Percentiles rank a stretch among this genome's conserved stretches.
phyloP scores from a whole-genome alignment of 2,888 invertebrate genomes.

The Cantharis flavilabris region DNA sequence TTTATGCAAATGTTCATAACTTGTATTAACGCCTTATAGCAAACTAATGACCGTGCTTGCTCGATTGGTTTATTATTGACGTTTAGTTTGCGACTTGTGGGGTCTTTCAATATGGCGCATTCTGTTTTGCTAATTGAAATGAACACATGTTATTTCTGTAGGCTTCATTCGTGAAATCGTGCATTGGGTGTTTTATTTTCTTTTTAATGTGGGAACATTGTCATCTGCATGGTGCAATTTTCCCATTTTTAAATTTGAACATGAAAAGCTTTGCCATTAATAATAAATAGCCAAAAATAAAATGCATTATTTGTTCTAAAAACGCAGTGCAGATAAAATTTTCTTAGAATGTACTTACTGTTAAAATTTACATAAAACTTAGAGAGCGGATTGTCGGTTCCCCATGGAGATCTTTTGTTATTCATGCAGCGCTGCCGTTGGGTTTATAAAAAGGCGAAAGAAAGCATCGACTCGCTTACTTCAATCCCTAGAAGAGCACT shows the following conservation, averaged over 20 bases:
- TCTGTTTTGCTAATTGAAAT: not conserved
- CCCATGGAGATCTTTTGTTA: slow-evolving; percentile 28
- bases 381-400: slow-evolving; percentile 25
- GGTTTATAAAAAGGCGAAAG: slow-evolving; percentile 24
- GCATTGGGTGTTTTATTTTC: not conserved
- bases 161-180: not conserved
- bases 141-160: not conserved
- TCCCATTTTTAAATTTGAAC: not conserved
- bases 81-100: not conserved
- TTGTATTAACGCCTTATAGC: not conserved
- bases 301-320: slow-evolving; percentile 35
- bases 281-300: slow-evolving; percentile 16
- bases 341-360: slow-evolving; percentile 26
- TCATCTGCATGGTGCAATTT: not conserved
- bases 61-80: not conserved
- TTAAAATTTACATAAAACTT: slow-evolving; percentile 26
- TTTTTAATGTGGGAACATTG: not conserved
- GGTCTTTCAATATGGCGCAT: not conserved
- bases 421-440: slow-evolving; percentile 21
- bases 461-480: slow-evolving; percentile 29
- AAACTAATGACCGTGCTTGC: not conserved
- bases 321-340: slow-evolving; percentile 32
- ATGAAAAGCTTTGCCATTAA: not conserved
- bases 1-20: not conserved
- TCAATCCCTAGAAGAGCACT: slow-evolving; percentile 33